Base-by-base conservation (phyloP, 2,797 vertebrate species). In the Anguilla anguilla region DNA sequence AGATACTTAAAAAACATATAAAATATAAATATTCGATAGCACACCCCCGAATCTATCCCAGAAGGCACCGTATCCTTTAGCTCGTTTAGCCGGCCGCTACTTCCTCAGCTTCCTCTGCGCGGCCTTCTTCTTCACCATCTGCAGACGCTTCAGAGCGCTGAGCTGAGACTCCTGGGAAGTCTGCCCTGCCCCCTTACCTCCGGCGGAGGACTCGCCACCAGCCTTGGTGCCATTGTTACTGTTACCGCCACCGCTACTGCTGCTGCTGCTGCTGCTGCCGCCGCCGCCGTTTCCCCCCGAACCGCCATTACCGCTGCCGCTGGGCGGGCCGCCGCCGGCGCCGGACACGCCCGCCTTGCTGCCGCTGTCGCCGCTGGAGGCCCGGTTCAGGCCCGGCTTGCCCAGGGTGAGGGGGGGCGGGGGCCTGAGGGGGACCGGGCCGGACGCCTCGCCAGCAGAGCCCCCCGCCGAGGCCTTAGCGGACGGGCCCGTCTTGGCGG, bases 31-130 rank as follows among this genome's bases (percentile, higher is more conserved):
- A 69, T 1, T 6, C 7, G n/a, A 46, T 46, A 46, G 43, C 43
- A 69, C 25, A 69, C 15, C 57, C 15, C 17, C 57, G 3, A 59
- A 59, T 59, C 53, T 10, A 61, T 6, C 17, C 64, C 10, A 72
- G 19, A 72, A 31, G n/a, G 28, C 28, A 72, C 10, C 2, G 22
- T 10, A 15, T 13, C 28, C 15, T 77, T 72, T 72, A 9, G 72
- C 35, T 22, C 3, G 39, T 3, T 43, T 15, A 35, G 35, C 74
- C 31, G 2, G 4, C 4, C 3, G 11, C 31, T 77, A 98, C 94
- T 99, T 99, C 93, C 99, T 99, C 77, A 99, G 95, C 88, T 99
- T 99, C 95, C 99, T 99, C 86, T 99, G 98, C 2, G 98, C 98
- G 0, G 98, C 98, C 94, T 99, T 99, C 95, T 99, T 99, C 95